Percentiles rank a stretch among this genome's conserved stretches.
Conservation (phyloP, 2,113 vertebrate species). For the Riparia riparia region DNA sequence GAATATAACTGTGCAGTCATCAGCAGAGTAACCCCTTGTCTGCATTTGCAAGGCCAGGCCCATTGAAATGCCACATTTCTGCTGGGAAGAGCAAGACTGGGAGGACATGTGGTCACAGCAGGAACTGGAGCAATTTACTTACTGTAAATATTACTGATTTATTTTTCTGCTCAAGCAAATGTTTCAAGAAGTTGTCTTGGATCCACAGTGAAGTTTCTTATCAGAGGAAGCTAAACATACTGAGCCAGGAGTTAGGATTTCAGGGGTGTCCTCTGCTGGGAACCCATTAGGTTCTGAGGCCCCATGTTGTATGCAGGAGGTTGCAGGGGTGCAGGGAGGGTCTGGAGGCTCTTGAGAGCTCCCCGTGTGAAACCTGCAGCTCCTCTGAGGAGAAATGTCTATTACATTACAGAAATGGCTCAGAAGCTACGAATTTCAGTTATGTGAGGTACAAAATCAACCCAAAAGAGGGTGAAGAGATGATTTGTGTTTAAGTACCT, state of each 20-base stretch:
- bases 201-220: neutral
- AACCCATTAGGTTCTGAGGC: fast-evolving
- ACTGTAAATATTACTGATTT: neutral
- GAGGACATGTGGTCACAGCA: fast-evolving
- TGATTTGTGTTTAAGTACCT: neutral
- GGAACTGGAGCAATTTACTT: no score
- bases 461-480: neutral
- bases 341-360: neutral
- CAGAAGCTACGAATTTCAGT: neutral
- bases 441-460: neutral
- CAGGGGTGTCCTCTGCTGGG: neutral
- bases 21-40: neutral
- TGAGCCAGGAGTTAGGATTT: neutral
- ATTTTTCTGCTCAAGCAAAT: neutral
- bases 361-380: fast-evolving
- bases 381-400: neutral
- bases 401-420: neutral
- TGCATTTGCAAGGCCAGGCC: neutral
- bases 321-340: fast-evolving
- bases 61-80: neutral
- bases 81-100: neutral
- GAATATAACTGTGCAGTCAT: neutral
- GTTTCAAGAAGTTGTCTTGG: neutral
- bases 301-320: fast-evolving
- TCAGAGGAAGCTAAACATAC: neutral